Conservation (phyloP, 2,113 vertebrate genomes). For the Charina bottae region DNA sequence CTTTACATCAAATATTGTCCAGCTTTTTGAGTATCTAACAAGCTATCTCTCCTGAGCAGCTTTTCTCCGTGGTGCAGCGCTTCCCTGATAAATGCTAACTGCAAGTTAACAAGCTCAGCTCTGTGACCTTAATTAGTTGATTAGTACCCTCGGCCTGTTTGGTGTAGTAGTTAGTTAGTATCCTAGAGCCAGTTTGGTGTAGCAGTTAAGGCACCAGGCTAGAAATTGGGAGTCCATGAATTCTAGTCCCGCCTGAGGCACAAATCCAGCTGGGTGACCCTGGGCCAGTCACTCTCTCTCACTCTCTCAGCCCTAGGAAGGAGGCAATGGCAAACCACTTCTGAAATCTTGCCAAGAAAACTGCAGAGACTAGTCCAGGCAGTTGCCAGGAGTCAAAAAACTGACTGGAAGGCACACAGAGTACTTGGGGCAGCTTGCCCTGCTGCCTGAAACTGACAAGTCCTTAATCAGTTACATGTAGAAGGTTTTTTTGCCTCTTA, state of each 20-base stretch:
- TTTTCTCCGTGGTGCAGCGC: no score
- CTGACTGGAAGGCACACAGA: not conserved
- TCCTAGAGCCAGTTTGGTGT: not conserved
- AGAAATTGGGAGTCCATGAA: not conserved
- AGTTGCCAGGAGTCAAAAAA: not conserved
- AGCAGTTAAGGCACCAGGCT: not conserved
- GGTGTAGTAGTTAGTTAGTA: no score
- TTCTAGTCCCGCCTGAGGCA: not conserved
- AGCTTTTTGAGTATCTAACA: not conserved
- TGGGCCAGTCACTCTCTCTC: not conserved
- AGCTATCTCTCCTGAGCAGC: not conserved
- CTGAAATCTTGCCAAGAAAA: not conserved
- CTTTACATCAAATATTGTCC: not conserved
- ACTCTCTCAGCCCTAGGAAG: not conserved
- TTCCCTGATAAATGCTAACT: no score
- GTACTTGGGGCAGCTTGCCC: not conserved
- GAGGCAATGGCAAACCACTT: not conserved
- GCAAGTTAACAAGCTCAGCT: no score
- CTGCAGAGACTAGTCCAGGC: not conserved
- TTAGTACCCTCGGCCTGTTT: not conserved
- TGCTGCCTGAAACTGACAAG: not conserved
- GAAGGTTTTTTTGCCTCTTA: no score
- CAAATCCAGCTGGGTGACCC: not conserved
- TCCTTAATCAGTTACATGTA: not conserved
- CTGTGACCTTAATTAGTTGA: no score